Conservation (phyloP, 2,113 vertebrate species). For the Columba livia region DNA sequence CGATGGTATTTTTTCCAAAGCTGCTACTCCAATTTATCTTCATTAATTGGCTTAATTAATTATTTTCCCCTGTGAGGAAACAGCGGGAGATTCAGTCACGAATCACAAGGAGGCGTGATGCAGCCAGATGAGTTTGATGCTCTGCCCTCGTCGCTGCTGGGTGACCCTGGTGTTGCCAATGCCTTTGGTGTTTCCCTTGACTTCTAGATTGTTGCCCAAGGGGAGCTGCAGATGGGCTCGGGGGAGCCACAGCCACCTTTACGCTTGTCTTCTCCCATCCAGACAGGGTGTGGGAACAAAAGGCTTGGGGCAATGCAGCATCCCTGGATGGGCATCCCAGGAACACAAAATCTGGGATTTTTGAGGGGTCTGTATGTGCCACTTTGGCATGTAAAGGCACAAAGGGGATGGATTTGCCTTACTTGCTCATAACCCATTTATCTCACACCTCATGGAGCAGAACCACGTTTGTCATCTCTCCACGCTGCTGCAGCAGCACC, state of each 20-base stretch:
- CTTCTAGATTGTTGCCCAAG: background rate
- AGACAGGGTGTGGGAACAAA: background rate
- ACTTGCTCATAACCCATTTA: background rate
- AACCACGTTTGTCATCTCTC: background rate
- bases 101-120: background rate
- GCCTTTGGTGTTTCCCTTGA: background rate
- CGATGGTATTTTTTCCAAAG: constrained; percentile 18
- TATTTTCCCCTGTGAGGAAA: background rate
- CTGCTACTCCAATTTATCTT: constrained; percentile 23
- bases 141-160: accelerated
- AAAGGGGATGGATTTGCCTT: background rate
- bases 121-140: accelerated
- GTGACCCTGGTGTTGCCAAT: accelerated
- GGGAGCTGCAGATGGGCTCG: background rate
- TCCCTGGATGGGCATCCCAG: background rate
- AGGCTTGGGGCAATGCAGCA: background rate
- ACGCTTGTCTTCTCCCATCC: background rate
- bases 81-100: background rate
- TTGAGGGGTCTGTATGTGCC: accelerated
- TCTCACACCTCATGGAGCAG: background rate
- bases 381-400: background rate
- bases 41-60: constrained; percentile 36
- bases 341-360: background rate
- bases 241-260: background rate
- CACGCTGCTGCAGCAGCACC: background rate